Evolutionary conservation across 2,797 vertebrate species (phyloP), one percentile per base, ranked within the genome.

Genomic region (Cuculus canorus): DNA sequence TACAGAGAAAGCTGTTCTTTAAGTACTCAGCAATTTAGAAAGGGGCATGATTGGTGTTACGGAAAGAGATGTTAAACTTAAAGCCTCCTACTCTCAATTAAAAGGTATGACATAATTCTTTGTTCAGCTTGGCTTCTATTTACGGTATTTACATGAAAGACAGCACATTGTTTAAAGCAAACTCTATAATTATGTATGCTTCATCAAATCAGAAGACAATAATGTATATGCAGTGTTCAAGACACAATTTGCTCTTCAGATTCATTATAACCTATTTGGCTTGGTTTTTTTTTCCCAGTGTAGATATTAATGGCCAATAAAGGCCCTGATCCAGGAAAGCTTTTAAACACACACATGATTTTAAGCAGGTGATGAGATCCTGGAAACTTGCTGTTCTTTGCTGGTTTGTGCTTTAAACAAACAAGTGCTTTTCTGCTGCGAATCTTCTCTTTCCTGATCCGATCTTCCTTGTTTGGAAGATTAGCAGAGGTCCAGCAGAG

Each of bases 281-380:
- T 28, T 6, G 43, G 1, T 5, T 69, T 83, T 72, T 86, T 53
- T 5, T 69, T 83, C 43, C 25, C 56, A 13, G 28, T 69, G 25
- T 86, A 11, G 85, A 19, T 76, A 17, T 76, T 91, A 91, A 66
- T 33, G 75, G 43, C 79, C 79, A 75, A 6, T 59, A 60, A 78
- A 69, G 77, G 88, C 86, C 82, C 59, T 22, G 35, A 50, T 84
- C 88, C 82, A 96, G 83, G 60, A 93, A 93, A 83, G 92, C 66
- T 94, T 93, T 94, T 92, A 90, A 37, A 32, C 32, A 7, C 5
- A 5, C 21, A 83, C 53, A 73, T 88, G 77, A 80, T 32, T 82
- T 84, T 23, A 79, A 90, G 60, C 41, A 93, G 87, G 85, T 92
- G 82, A 64, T 43, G 4, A 8, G 21, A 82, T 50, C 33, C 53